Conservation (phyloP, 2,113 vertebrate species). For the Pleuronectes platessa region DNA sequence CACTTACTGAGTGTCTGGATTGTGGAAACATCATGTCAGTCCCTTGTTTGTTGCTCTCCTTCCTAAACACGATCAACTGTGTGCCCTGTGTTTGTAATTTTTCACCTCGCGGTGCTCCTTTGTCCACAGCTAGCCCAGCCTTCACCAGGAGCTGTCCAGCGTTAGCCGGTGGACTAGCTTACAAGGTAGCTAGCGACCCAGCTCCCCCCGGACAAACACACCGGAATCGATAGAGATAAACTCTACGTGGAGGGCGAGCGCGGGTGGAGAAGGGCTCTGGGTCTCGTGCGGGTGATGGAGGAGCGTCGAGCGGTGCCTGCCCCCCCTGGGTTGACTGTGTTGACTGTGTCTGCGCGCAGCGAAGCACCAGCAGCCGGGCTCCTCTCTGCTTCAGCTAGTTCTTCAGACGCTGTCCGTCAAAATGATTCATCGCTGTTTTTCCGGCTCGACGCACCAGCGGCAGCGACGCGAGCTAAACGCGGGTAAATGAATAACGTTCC, state of each 20-base stretch:
- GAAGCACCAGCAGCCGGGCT: slow-evolving; percentile 42
- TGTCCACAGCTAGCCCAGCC: slow-evolving; percentile 73
- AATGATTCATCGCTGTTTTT: slow-evolving; percentile 72
- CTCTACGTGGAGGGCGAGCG: neutral
- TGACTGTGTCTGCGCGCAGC: slow-evolving; percentile 6
- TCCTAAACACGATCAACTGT: slow-evolving; percentile 56
- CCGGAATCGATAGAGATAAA: neutral
- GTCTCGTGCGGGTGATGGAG: slow-evolving; percentile 18
- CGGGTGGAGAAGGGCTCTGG: slow-evolving; percentile 4
- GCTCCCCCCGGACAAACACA: neutral
- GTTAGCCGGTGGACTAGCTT: slow-evolving; percentile 68
- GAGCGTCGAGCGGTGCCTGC: slow-evolving; percentile 28
- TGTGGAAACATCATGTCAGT: slow-evolving; percentile 90
- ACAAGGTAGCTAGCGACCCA: slow-evolving; percentile 43
- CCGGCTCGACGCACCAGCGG: slow-evolving; percentile 46
- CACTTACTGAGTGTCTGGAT: slow-evolving; percentile 87
- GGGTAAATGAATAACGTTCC: neutral
- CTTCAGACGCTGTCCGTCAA: slow-evolving; percentile 73
- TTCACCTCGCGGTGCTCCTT: slow-evolving; percentile 67
- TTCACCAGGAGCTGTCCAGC: slow-evolving; percentile 72
- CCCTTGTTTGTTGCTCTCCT: slow-evolving; percentile 75
- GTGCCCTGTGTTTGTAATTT: slow-evolving; percentile 52
- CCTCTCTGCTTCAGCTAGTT: slow-evolving; percentile 69
- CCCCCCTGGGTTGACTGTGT: slow-evolving; percentile 41
- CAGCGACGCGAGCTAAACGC: slow-evolving; percentile 44